Percentiles rank a stretch among this genome's conserved stretches.
Evolutionary conservation across 2,888 invertebrate genomes (phyloP).

Genomic region (Anthrax anthrax): DNA sequence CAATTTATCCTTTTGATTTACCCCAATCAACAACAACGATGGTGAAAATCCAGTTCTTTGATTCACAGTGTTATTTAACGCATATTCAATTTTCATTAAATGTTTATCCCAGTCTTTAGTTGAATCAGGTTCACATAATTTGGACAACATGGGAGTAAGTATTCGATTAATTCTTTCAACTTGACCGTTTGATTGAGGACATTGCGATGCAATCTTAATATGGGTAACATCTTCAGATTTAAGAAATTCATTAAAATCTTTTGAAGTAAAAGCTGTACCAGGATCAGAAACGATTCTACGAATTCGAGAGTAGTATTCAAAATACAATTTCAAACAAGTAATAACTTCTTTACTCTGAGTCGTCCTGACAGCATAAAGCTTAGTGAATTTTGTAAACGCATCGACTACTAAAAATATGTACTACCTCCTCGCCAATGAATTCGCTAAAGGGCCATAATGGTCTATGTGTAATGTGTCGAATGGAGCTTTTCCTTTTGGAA

Average conservation of each 20-base stretch:
- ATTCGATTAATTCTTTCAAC: too few species aligned
- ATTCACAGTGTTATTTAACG: conserved; percentile 17
- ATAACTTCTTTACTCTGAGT: background rate
- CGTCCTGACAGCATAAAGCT: background rate
- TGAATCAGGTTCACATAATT: conserved; percentile 1
- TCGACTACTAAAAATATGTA: background rate
- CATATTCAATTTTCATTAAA: too few species aligned
- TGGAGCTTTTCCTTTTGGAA: too few species aligned
- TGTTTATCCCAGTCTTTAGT: conserved; percentile 7
- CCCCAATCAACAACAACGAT: conserved; percentile 18
- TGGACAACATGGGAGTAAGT: conserved; percentile 10
- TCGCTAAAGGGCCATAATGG: too few species aligned
- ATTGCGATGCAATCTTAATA: background rate
- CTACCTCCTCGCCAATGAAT: background rate
- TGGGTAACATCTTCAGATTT: conserved; percentile 12
- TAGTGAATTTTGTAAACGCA: background rate
- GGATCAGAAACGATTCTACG: too few species aligned
- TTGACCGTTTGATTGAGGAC: conserved; percentile 6
- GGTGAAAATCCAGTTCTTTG: conserved; percentile 18
- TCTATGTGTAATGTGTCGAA: too few species aligned
- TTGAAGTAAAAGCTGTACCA: conserved; percentile 26
- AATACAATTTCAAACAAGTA: background rate
- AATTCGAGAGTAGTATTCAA: background rate
- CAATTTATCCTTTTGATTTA: conserved; percentile 15
- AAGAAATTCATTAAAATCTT: conserved; percentile 20